These are phyloP conservation scores for Esox niger DNA, from an alignment of 2,113 vertebrate species.

Conservation along the genomic window DNA sequence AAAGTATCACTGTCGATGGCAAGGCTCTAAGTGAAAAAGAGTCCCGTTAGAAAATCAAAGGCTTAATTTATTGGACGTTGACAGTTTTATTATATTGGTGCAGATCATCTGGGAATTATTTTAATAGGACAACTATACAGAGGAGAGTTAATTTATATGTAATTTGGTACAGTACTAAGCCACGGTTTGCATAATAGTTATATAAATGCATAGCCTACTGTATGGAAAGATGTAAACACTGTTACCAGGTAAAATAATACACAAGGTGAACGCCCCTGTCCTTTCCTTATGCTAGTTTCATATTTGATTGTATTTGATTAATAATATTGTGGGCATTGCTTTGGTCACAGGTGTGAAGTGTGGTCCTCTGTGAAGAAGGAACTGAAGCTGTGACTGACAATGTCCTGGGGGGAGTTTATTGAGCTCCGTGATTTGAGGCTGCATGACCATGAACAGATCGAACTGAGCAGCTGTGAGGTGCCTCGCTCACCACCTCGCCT, in stretches of 20 bases:
- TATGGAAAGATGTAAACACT: background rate
- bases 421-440: conserved; percentile 70
- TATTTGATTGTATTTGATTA: background rate
- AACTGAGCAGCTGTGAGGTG: conserved; percentile 32
- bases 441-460: conserved; percentile 42
- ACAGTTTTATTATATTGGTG: too few species aligned
- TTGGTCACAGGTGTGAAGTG: background rate
- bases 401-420: conserved; percentile 72
- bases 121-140: too few species aligned
- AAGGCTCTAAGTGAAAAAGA: too few species aligned
- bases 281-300: background rate
- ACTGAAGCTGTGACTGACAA: conserved; percentile 32
- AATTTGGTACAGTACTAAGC: background rate
- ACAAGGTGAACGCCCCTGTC: too few species aligned
- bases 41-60: too few species aligned
- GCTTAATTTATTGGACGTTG: too few species aligned
- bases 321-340: background rate
- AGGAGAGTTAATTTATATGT: too few species aligned
- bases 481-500: conserved; percentile 73
- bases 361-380: conserved; percentile 30
- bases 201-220: background rate
- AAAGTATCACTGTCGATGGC: too few species aligned
- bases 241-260: too few species aligned
- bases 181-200: background rate
- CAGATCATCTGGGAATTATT: too few species aligned